Evolutionary conservation across 2,797 vertebrate genomes (phyloP).

Genomic region (Fratercula arctica): DNA sequence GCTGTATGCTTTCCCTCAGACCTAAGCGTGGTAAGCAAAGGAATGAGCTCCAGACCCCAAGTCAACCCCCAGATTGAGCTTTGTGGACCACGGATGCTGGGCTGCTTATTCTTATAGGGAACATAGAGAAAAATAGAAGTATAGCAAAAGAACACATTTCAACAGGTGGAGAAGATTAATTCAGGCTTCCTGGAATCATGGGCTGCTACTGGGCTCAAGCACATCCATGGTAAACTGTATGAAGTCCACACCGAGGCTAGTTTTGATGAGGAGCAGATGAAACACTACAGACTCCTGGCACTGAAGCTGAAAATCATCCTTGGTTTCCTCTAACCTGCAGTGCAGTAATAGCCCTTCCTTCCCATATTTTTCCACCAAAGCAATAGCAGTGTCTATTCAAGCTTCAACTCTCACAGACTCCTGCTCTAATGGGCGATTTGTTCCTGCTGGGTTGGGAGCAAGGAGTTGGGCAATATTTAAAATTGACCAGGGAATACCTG

Average conservation of each 20-base stretch:
- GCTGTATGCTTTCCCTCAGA: not conserved
- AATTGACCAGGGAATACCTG: not conserved
- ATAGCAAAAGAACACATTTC: not conserved
- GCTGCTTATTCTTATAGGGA: not conserved
- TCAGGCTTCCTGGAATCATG: not conserved
- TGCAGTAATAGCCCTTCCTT: not conserved
- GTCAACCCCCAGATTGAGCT: not conserved
- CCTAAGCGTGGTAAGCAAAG: not conserved
- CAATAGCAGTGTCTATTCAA: not conserved
- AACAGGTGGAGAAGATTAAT: not conserved
- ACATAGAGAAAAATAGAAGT: not conserved
- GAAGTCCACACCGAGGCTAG: not conserved
- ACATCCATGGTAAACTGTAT: not conserved
- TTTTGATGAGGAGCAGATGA: not conserved
- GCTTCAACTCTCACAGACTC: not conserved
- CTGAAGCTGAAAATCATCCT: not conserved
- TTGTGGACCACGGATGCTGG: not conserved
- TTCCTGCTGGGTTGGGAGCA: not conserved
- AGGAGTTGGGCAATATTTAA: not conserved
- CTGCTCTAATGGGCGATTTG: not conserved
- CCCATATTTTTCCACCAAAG: not conserved
- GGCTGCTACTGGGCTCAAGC: not conserved
- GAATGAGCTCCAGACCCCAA: not conserved
- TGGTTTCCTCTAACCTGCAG: not conserved
- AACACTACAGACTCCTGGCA: not conserved